phyloP scores from a whole-genome alignment of 2,113 vertebrate species.

The Pangasianodon gigas region DNA sequence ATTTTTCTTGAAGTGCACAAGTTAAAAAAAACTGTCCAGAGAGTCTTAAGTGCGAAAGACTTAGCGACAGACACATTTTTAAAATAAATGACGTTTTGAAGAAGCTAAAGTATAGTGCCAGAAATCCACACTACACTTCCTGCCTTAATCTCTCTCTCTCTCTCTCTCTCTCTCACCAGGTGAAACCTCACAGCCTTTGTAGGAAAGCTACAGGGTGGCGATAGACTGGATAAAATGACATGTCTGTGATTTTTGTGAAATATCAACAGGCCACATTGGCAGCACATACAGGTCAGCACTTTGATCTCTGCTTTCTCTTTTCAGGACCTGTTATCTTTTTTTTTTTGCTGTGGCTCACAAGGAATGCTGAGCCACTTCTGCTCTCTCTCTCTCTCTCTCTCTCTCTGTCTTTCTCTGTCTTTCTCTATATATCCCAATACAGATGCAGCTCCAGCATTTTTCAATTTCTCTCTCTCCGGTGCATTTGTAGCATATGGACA shows the following conservation, averaged over 20 bases:
- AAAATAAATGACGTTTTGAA: background rate
- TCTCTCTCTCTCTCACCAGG: background rate
- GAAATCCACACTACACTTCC: background rate
- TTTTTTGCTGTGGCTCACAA: conserved; percentile 30
- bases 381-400: background rate
- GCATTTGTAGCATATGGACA: background rate
- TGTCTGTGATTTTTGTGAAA: conserved; percentile 56
- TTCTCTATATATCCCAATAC: background rate
- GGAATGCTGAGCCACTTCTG: background rate
- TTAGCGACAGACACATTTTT: background rate
- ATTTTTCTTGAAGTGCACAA: background rate
- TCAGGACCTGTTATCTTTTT: conserved; percentile 46
- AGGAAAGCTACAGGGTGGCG: conserved; percentile 12
- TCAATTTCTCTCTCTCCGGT: background rate
- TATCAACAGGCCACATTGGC: conserved; percentile 61
- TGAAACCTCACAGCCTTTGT: background rate
- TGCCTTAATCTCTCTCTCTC: background rate
- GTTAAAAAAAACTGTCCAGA: background rate
- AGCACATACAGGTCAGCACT: conserved; percentile 62
- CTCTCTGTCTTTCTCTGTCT: background rate
- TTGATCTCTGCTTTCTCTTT: conserved; percentile 55
- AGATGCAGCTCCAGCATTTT: background rate
- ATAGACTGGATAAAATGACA: conserved; percentile 55
- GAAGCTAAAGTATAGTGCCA: background rate
- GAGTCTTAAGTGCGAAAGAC: background rate